Evolutionary conservation across 2,888 invertebrate species (phyloP).

Genomic region (Drosophila birchii): DNA sequence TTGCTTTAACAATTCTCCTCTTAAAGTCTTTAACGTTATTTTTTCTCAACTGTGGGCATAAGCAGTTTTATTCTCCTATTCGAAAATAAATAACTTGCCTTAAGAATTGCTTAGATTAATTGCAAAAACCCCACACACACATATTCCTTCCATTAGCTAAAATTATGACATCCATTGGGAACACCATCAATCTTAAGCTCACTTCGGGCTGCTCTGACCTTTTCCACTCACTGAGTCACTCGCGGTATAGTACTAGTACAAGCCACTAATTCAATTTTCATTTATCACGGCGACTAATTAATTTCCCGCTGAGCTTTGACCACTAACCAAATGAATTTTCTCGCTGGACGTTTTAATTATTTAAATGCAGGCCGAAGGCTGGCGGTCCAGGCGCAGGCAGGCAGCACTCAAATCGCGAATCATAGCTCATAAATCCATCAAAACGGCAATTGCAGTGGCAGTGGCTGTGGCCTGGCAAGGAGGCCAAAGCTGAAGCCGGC

Average conservation of each 20-base stretch:
- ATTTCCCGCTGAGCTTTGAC: slow-evolving; percentile 70
- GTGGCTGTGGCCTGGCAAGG: slow-evolving; percentile 26
- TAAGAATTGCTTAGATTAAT: neutral
- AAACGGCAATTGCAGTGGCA: slow-evolving; percentile 36
- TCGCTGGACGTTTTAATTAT: slow-evolving; percentile 75
- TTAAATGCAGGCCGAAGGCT: slow-evolving; percentile 79
- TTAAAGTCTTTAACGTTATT: neutral
- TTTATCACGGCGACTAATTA: slow-evolving; percentile 77
- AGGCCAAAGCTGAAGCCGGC: slow-evolving; percentile 45
- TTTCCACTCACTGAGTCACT: slow-evolving; percentile 21
- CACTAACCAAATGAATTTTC: slow-evolving; percentile 54
- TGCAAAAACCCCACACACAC: neutral
- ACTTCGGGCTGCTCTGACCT: slow-evolving; percentile 21
- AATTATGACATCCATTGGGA: slow-evolving; percentile 32
- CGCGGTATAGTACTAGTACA: slow-evolving; percentile 49
- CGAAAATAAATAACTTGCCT: neutral
- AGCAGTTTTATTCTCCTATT: neutral
- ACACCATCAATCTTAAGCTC: slow-evolving; percentile 29
- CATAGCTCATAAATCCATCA: slow-evolving; percentile 83
- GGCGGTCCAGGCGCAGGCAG: slow-evolving; percentile 44
- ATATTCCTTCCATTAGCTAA: slow-evolving; percentile 11
- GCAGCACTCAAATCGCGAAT: slow-evolving; percentile 58
- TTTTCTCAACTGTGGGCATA: neutral
- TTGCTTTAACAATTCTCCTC: neutral
- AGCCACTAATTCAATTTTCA: slow-evolving; percentile 80